Conservation (phyloP, 2,888 invertebrate species). For the Platycheirus rosarum region DNA sequence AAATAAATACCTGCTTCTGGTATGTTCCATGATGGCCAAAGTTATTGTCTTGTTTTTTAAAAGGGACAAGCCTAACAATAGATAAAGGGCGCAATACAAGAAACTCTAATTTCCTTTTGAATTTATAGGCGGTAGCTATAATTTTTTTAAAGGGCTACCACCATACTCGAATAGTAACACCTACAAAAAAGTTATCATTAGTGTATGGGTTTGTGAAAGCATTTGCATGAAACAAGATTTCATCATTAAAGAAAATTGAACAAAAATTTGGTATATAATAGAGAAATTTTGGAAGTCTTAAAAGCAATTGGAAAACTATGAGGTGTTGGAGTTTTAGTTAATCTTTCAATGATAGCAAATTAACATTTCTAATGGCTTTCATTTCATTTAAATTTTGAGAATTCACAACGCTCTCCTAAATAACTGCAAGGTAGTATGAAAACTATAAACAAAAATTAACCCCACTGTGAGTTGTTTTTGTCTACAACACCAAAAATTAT, state of each 20-base stretch:
- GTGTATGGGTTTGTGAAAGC: background rate
- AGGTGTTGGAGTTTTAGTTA: background rate
- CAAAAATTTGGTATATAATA: background rate
- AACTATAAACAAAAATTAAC: no score
- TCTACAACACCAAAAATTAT: no score
- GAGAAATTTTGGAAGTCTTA: background rate
- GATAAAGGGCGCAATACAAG: slow-evolving; percentile 24
- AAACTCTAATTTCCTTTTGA: slow-evolving; percentile 42
- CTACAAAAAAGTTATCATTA: slow-evolving; percentile 8
- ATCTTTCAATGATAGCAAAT: background rate
- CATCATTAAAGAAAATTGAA: background rate
- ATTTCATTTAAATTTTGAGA: no score
- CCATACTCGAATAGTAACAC: slow-evolving; percentile 8
- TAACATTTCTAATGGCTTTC: background rate
- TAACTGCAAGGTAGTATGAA: no score
- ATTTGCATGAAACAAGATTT: slow-evolving; percentile 30
- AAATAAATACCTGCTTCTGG: background rate
- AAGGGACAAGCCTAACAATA: slow-evolving; percentile 5
- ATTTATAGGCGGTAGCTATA: slow-evolving; percentile 58
- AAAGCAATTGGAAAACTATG: background rate
- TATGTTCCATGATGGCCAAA: background rate
- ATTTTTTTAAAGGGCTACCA: background rate
- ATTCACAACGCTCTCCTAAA: no score
- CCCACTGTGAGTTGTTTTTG: no score
- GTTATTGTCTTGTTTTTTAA: background rate